These are phyloP conservation scores for Aspiorhynchus laticeps DNA, from an alignment of 2,113 vertebrate genomes.

Conservation along the genomic window DNA sequence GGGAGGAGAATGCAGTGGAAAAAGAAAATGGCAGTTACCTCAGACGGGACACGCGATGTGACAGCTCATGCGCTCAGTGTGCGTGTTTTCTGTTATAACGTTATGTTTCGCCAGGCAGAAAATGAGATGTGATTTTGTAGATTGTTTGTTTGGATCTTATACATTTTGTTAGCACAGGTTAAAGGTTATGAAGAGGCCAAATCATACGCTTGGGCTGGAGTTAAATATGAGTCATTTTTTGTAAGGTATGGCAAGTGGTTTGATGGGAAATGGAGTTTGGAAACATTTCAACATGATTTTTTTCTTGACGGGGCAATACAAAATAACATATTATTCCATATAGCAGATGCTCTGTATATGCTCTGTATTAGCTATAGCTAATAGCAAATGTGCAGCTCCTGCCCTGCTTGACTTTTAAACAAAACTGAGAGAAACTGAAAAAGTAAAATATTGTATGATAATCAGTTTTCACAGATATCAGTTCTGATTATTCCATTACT, in stretches of 20 bases:
- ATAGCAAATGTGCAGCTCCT: background rate
- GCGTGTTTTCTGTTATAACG: constrained; percentile 1
- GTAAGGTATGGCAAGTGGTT: background rate
- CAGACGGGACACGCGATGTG: constrained; percentile 35
- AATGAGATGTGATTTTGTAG: constrained; percentile 18
- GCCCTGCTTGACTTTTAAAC: background rate
- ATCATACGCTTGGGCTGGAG: background rate
- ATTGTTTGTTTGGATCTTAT: constrained; percentile 44
- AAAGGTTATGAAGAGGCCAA: constrained; percentile 24
- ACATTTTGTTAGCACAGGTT: background rate
- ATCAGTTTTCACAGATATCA: background rate
- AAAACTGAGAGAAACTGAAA: background rate
- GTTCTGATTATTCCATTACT: background rate
- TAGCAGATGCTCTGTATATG: background rate
- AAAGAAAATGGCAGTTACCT: background rate
- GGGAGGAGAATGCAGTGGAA: constrained; percentile 2
- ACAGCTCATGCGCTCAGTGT: constrained; percentile 22
- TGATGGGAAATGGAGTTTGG: constrained; percentile 19
- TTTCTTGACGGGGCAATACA: background rate
- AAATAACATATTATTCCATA: background rate
- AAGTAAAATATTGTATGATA: background rate
- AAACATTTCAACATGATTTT: background rate
- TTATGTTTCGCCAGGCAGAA: background rate
- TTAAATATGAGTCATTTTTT: background rate
- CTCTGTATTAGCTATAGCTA: background rate